A percentile compares a stretch with the other conserved stretches of the same genome.
phyloP scores from a whole-genome alignment of 2,888 invertebrate genomes.

The Dolomedes plantarius region DNA sequence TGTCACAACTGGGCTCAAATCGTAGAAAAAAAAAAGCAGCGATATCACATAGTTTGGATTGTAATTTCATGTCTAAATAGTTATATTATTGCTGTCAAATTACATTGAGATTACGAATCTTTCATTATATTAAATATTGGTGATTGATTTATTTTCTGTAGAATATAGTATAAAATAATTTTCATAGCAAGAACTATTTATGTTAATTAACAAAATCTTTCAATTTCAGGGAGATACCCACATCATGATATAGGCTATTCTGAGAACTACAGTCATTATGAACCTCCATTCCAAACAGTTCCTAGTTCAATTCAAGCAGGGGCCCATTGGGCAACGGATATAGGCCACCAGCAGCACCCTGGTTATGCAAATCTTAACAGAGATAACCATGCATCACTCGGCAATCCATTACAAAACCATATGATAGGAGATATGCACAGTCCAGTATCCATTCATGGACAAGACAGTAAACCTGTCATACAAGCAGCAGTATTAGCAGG shows the following conservation, averaged over 20 bases:
- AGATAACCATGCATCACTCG: slow-evolving; percentile 50
- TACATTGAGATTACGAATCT: too few relatives aligned
- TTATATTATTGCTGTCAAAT: too few relatives aligned
- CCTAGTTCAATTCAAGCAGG: slow-evolving; percentile 80
- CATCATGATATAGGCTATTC: slow-evolving; percentile 62
- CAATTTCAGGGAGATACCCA: slow-evolving; percentile 50
- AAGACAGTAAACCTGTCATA: slow-evolving; percentile 81
- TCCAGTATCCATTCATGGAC: slow-evolving; percentile 60
- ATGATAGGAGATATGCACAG: slow-evolving; percentile 41
- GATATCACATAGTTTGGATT: too few relatives aligned
- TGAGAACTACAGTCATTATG: slow-evolving; percentile 68
- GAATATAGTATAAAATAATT: too few relatives aligned
- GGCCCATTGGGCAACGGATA: slow-evolving; percentile 55
- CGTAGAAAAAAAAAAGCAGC: too few relatives aligned
- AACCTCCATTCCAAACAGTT: slow-evolving; percentile 84
- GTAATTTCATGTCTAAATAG: too few relatives aligned
- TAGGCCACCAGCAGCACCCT: slow-evolving; percentile 64
- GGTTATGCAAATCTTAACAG: slow-evolving; percentile 54
- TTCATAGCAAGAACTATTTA: too few relatives aligned
- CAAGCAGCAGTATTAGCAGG: slow-evolving; percentile 82
- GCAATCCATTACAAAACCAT: slow-evolving; percentile 55
- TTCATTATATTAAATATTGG: too few relatives aligned
- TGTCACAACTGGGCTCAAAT: too few relatives aligned
- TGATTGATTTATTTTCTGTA: too few relatives aligned
- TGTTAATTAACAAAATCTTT: too few relatives aligned